Base-by-base conservation (phyloP, 2,797 vertebrate species). In the Clarias laeviceps region DNA sequence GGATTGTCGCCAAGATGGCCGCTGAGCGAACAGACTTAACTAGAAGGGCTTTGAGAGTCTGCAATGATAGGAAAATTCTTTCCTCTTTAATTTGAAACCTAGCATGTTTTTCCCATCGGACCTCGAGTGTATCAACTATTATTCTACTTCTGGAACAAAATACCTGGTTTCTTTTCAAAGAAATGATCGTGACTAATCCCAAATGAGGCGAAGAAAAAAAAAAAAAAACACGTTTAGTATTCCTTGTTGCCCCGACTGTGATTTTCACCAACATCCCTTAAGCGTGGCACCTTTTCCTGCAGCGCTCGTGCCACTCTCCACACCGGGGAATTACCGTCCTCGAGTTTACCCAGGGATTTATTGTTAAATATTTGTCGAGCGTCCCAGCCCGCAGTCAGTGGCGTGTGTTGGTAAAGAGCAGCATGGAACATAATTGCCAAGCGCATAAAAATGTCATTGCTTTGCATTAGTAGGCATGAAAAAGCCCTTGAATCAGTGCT, bases 401-500 rank as follows among this genome's bases (percentile, higher is more conserved):
- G 64, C 18, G 56, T 79, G 34, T 40, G 77, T 37, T 45, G 61
- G 29, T 62, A 61, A 65, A 61, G 66, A 62, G 84, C 57, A 65
- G 84, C 59, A 40, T 66, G 57, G 34, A 17, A 27, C 34, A 54
- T 86, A 78, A 70, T 82, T 86, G 56, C 12, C 64, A 27, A 54
- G 73, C 72, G 37, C 62, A 64, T 86, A 66, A 82, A 76, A 70
- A 77, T 40, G 84, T 27, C 74, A 62, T 70, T 62, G 17, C 74
- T 64, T 83, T 85, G 76, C 65, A 81, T 85, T 83, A 65, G 66
- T 80, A 66, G 40, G 74, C 65, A 78, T 83, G 40, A 73, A 66
- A 85, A 87, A 82, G 59, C 62, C 61, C 74, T 70, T 69, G 68
- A 64, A 86, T 79, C 50, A 20, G 40, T 5, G 90, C 87, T 70